Percentiles rank a stretch among this genome's conserved stretches.
These are phyloP conservation scores for Pimephales promelas DNA, from an alignment of 2,113 vertebrate genomes.

Conservation along the genomic window DNA sequence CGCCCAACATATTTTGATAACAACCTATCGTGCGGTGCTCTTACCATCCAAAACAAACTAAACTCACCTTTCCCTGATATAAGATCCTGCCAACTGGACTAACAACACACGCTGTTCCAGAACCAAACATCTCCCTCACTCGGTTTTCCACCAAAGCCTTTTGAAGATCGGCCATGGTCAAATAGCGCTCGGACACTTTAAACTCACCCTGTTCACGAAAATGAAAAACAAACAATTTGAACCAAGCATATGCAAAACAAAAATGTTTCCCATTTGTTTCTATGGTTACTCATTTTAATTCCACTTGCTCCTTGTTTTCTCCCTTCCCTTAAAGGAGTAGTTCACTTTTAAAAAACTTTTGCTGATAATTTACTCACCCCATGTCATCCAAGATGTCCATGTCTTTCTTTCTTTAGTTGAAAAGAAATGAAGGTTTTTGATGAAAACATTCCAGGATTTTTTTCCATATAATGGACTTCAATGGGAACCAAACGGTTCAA, in stretches of 20 bases:
- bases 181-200: constrained; percentile 83
- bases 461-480: no score
- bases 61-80: constrained; percentile 84
- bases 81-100: constrained; percentile 81
- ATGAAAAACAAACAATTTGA: neutral
- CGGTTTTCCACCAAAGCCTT: constrained; percentile 78
- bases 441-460: no score
- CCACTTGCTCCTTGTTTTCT: no score
- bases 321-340: no score
- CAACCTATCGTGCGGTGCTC: neutral
- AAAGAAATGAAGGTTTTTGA: no score
- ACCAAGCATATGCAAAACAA: neutral
- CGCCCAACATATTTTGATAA: neutral
- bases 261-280: no score
- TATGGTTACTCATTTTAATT: no score
- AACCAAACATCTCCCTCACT: constrained; percentile 90
- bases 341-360: no score
- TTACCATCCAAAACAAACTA: neutral
- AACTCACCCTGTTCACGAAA: constrained; percentile 79
- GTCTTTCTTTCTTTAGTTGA: no score
- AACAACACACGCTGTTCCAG: constrained; percentile 89
- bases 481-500: no score
- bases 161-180: constrained; percentile 84
- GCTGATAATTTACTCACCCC: no score
- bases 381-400: no score